Conservation (phyloP, 2,113 vertebrate species). For the Desmodus rotundus region DNA sequence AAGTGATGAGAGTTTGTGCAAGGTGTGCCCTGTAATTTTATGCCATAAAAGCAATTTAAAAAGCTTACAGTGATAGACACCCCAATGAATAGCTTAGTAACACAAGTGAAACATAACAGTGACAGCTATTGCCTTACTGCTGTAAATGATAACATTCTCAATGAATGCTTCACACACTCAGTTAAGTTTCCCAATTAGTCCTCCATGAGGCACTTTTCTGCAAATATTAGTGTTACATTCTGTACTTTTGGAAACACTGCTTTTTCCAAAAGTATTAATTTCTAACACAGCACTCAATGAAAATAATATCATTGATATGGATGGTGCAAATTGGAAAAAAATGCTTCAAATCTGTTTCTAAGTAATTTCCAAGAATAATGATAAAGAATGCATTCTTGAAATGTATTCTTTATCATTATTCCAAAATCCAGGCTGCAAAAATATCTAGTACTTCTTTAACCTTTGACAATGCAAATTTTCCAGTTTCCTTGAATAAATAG, state of each 20-base stretch:
- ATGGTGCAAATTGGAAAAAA: not conserved
- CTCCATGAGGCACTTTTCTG: not conserved
- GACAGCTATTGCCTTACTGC: not conserved
- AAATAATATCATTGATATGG: not conserved
- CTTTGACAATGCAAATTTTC: not conserved
- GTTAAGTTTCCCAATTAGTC: not conserved
- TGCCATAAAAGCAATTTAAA: not conserved
- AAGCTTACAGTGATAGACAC: not conserved
- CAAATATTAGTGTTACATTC: not conserved
- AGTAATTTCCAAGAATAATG: not conserved
- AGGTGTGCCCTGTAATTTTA: conserved; percentile 14
- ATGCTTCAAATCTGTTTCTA: not conserved
- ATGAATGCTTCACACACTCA: not conserved
- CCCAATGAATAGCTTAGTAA: conserved; percentile 46
- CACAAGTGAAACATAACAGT: conserved; percentile 33
- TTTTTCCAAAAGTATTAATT: not conserved
- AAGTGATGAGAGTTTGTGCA: not conserved
- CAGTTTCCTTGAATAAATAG: not conserved
- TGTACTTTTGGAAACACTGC: not conserved
- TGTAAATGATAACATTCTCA: conserved; percentile 35
- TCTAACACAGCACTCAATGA: not conserved
- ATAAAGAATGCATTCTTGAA: not conserved
- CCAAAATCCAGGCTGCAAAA: not conserved
- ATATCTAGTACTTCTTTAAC: not conserved
- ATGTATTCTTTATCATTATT: too few species aligned